Evolutionary conservation across 1,140 invertebrate species (phyloP).

Genomic region (Anoplolepis gracilipes): DNA sequence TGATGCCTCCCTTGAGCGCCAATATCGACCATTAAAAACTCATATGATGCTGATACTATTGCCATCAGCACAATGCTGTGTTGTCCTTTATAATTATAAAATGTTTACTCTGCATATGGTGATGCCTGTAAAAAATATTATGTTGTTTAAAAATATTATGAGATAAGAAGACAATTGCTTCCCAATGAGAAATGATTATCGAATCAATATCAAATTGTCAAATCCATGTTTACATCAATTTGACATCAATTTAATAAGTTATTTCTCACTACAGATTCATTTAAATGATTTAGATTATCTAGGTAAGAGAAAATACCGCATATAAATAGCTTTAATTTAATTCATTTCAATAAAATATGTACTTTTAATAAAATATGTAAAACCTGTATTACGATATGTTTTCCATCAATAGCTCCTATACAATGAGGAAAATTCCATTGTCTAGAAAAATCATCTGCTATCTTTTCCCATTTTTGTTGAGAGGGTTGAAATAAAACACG

Average conservation of each 20-base stretch:
- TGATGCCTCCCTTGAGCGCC: constrained; percentile 50
- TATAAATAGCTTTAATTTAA: no score
- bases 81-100: not conserved
- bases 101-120: not conserved
- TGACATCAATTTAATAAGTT: no score
- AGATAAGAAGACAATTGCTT: no score
- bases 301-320: no score
- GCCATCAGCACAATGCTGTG: not conserved
- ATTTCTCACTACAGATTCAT: no score
- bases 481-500: not conserved
- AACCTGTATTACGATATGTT: not conserved
- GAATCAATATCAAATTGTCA: no score
- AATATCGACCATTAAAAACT: not conserved
- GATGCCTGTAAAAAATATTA: not conserved
- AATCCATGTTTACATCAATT: no score
- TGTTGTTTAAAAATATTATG: no score
- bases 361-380: no score
- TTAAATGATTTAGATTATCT: no score
- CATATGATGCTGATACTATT: not conserved
- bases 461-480: not conserved
- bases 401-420: not conserved
- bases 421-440: constrained; percentile 6
- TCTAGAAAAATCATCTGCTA: constrained; percentile 9
- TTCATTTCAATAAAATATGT: no score
- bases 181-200: no score